Percentiles rank a stretch among this genome's conserved stretches.
Evolutionary conservation across 2,888 invertebrate species (phyloP).

Genomic region (Erebia aethiops): DNA sequence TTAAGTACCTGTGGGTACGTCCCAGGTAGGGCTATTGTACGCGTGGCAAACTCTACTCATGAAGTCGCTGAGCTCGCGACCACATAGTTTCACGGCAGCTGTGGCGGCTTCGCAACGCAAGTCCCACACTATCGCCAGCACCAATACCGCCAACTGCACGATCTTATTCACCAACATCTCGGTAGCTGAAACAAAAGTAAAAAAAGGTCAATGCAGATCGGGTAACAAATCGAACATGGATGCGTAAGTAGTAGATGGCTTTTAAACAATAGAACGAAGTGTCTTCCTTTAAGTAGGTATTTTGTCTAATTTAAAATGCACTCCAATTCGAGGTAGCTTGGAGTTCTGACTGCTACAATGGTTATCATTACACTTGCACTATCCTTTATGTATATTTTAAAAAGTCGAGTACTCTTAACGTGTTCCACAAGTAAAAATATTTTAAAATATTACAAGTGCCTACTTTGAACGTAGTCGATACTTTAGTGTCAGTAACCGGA

Average conservation of each 20-base stretch:
- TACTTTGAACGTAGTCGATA: constrained; percentile 13
- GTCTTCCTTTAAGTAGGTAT: background rate
- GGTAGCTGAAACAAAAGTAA: constrained; percentile 43
- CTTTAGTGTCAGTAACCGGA: constrained; percentile 46
- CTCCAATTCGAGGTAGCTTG: too few species aligned
- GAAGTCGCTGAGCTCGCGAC: constrained; percentile 66
- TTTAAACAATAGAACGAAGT: background rate
- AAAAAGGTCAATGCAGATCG: background rate
- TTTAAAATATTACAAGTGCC: background rate
- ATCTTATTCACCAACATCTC: constrained; percentile 63
- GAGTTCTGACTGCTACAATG: too few species aligned
- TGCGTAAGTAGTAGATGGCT: too few species aligned
- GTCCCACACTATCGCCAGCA: constrained; percentile 58
- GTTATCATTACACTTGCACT: background rate
- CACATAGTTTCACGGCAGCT: constrained; percentile 67
- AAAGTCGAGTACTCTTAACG: too few species aligned
- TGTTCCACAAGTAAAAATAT: constrained; percentile 12
- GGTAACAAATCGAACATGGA: too few species aligned
- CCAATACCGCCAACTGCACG: constrained; percentile 59
- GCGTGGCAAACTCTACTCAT: constrained; percentile 64
- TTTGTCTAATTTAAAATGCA: too few species aligned
- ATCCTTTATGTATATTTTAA: too few species aligned
- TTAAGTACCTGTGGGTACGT: constrained; percentile 56
- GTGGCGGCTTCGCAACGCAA: constrained; percentile 56
- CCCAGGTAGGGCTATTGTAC: constrained; percentile 76